phyloP scores from a whole-genome alignment of 2,888 invertebrate genomes.

The Nemurella pictetii region DNA sequence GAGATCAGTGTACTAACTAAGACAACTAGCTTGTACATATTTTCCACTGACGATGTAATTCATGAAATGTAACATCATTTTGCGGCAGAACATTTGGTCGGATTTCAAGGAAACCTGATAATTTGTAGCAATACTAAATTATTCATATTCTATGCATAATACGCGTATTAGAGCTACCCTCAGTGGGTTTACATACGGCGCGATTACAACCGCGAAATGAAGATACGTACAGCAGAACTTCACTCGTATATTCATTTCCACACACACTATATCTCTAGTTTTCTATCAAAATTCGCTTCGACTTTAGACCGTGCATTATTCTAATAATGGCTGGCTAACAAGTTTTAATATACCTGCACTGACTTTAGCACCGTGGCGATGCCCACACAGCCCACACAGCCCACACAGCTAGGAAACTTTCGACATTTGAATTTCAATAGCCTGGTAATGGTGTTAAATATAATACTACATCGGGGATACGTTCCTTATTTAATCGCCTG shows the following conservation, averaged over 20 bases:
- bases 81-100: too few species aligned
- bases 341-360: background rate
- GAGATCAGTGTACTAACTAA: too few species aligned
- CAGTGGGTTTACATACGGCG: background rate
- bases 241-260: background rate
- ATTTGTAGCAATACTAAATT: too few species aligned
- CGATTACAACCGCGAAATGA: background rate
- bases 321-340: background rate
- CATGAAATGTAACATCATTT: too few species aligned
- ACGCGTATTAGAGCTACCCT: too few species aligned
- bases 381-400: too few species aligned
- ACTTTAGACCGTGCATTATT: background rate
- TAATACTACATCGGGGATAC: background rate
- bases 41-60: too few species aligned
- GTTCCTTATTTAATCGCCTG: background rate
- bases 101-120: too few species aligned
- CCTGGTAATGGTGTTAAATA: background rate
- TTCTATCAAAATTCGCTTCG: background rate
- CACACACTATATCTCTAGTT: background rate
- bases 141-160: too few species aligned
- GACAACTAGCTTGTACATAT: too few species aligned
- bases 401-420: background rate
- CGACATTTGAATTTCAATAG: background rate
- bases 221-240: background rate
- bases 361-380: background rate